Evolutionary conservation across 2,113 vertebrate genomes (phyloP).

Genomic region (mouse (Mus musculus)): DNA sequence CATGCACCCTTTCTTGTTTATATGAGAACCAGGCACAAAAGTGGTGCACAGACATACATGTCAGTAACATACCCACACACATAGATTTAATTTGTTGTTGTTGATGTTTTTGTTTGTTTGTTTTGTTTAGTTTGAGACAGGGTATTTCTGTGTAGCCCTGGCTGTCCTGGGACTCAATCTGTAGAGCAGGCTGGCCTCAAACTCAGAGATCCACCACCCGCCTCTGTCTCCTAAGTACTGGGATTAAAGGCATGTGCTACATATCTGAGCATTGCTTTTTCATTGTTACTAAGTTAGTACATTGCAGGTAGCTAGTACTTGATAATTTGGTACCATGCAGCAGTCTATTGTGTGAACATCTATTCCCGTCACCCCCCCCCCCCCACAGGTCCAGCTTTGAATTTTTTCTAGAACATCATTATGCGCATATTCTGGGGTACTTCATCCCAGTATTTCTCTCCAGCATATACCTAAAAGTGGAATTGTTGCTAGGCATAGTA

Average conservation of each 20-base stretch:
- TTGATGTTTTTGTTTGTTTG: background rate
- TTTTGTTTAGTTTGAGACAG: no score
- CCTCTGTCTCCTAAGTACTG: no score
- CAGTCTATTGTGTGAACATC: background rate
- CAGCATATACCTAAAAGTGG: background rate
- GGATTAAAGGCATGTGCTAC: no score
- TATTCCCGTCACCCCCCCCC: background rate
- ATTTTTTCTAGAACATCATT: slow-evolving; percentile 13
- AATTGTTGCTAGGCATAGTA: background rate
- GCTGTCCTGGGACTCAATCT: no score
- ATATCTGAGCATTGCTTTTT: background rate
- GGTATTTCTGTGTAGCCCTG: no score
- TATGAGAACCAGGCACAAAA: background rate
- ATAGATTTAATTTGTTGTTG: background rate
- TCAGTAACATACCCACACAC: background rate
- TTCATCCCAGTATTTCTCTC: background rate
- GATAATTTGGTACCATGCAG: background rate
- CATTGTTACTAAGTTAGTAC: background rate
- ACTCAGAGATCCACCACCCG: no score
- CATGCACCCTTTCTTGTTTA: background rate
- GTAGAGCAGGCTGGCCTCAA: no score
- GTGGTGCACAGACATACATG: background rate
- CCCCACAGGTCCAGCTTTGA: background rate
- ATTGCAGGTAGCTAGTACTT: background rate
- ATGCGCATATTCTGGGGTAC: background rate